A percentile compares a stretch with the other conserved stretches of the same genome.
These are phyloP conservation scores for Drosophila hydei DNA, from an alignment of 1,140 invertebrate genomes.

Conservation along the genomic window DNA sequence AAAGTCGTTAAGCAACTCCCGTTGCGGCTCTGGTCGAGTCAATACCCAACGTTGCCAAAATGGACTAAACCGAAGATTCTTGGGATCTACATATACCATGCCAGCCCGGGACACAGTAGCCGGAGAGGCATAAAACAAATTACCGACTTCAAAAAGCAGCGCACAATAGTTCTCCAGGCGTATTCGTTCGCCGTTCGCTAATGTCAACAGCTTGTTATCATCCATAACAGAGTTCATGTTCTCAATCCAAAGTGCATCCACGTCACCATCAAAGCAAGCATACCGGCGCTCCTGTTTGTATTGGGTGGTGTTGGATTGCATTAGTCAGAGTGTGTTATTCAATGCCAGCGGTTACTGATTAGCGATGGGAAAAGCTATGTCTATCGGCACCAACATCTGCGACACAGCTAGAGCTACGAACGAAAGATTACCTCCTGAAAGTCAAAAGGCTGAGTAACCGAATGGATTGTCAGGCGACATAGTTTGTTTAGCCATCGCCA, in stretches of 20 bases:
- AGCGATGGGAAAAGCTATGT: conserved; percentile 9
- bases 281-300: conserved; percentile 88
- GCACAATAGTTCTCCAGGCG: conserved; percentile 91
- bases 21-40: conserved; percentile 67
- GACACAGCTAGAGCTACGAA: conserved; percentile 2
- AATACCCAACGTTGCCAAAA: conserved; percentile 92
- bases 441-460: conserved; percentile 45
- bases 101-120: conserved; percentile 95
- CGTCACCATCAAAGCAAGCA: conserved; percentile 96
- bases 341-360: conserved; percentile 45
- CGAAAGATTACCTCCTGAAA: conserved; percentile 54
- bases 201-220: conserved; percentile 94
- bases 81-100: conserved; percentile 97
- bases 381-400: background rate
- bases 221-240: conserved; percentile 99
- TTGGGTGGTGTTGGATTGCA: conserved; percentile 56
- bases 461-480: conserved; percentile 23
- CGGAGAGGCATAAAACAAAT: conserved; percentile 95
- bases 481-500: conserved; percentile 30
- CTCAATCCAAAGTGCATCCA: conserved; percentile 97
- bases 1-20: conserved; percentile 66
- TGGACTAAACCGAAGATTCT: conserved; percentile 93
- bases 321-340: conserved; percentile 76
- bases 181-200: conserved; percentile 96
- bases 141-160: conserved; percentile 95